Percentiles rank a stretch among this genome's conserved stretches.
These are phyloP conservation scores for Ammodytes marinus DNA, from an alignment of 2,113 vertebrate genomes.

Conservation along the genomic window DNA sequence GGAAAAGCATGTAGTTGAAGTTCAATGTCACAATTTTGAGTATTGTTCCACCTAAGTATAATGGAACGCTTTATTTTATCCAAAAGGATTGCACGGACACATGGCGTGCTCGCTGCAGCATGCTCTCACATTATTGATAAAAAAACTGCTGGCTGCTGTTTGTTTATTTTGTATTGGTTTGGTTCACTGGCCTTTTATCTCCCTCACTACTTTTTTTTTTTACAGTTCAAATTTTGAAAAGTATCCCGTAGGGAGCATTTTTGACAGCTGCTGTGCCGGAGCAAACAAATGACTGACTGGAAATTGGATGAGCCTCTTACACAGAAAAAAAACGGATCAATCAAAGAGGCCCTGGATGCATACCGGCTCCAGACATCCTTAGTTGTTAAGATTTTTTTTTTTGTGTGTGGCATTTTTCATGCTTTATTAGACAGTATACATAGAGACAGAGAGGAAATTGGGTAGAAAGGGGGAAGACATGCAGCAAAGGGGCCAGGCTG, in stretches of 20 bases:
- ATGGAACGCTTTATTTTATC: background rate
- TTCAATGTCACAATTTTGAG: background rate
- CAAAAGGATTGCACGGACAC: background rate
- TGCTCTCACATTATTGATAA: background rate
- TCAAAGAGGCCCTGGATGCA: background rate
- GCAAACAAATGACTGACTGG: background rate
- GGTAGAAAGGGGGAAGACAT: no score
- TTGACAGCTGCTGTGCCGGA: background rate
- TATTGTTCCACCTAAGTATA: background rate
- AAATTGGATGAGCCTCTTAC: background rate
- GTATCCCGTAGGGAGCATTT: background rate
- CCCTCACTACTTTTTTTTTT: background rate
- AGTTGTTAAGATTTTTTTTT: background rate
- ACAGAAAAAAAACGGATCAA: background rate
- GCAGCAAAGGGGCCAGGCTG: no score
- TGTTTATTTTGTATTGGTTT: background rate
- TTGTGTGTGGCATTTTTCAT: no score
- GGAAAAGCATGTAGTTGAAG: background rate
- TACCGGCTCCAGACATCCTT: background rate
- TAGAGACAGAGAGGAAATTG: no score
- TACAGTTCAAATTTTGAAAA: background rate
- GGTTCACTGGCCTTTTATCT: background rate
- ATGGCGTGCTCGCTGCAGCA: background rate
- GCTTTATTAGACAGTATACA: no score
- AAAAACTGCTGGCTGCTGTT: constrained; percentile 1